Conservation (phyloP, 2,888 invertebrate species). For the Brachyopa scutellaris region DNA sequence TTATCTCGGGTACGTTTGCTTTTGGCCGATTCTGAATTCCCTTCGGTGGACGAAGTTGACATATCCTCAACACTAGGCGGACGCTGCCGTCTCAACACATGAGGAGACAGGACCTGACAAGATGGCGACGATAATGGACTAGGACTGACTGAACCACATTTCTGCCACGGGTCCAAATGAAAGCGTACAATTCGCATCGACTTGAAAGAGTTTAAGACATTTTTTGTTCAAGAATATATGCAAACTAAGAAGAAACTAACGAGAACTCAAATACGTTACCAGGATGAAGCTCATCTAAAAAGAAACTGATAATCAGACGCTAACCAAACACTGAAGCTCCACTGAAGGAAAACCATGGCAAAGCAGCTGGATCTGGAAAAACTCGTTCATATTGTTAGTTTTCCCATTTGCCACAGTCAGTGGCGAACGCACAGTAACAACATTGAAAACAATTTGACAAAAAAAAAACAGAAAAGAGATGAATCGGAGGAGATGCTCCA, state of each 20-base stretch:
- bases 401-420: slow-evolving; percentile 9
- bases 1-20: slow-evolving; percentile 73
- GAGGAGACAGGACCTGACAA: slow-evolving; percentile 78
- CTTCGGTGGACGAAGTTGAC: slow-evolving; percentile 73
- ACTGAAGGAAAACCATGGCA: slow-evolving; percentile 1
- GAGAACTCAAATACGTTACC: slow-evolving; percentile 43
- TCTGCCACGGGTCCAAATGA: slow-evolving; percentile 81
- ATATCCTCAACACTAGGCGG: slow-evolving; percentile 79
- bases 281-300: slow-evolving; percentile 74
- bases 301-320: slow-evolving; percentile 76
- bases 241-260: slow-evolving; percentile 36
- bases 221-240: neutral
- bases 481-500: slow-evolving; percentile 47
- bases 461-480: slow-evolving; percentile 11
- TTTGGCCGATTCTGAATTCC: slow-evolving; percentile 61
- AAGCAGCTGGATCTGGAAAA: slow-evolving; percentile 51
- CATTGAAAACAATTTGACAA: slow-evolving; percentile 40
- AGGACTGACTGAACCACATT: slow-evolving; percentile 79
- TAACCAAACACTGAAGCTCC: slow-evolving; percentile 23
- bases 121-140: slow-evolving; percentile 80
- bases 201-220: slow-evolving; percentile 48
- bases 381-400: slow-evolving; percentile 50
- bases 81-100: slow-evolving; percentile 80
- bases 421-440: slow-evolving; percentile 3
- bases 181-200: slow-evolving; percentile 82